Conservation (phyloP, 2,797 vertebrate genomes). For the Urocyon cinereoargenteus region DNA sequence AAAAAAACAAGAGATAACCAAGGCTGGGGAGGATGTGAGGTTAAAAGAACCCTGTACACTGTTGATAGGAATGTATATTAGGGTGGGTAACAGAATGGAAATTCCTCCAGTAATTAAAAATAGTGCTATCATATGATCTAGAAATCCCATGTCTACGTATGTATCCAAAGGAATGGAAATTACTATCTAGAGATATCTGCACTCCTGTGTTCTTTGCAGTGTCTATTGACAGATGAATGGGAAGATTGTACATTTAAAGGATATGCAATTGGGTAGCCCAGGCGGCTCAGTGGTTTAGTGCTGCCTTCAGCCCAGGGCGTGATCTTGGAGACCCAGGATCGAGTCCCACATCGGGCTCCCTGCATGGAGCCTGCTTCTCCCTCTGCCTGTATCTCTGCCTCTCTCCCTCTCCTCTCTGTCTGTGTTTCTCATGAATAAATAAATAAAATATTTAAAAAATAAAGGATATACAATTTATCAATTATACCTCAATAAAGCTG, state of each 20-base stretch:
- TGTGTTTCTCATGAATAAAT: too few relatives aligned
- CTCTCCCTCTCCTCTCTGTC: too few relatives aligned
- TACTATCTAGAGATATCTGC: not conserved
- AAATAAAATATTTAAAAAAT: too few relatives aligned
- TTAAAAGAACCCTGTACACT: not conserved
- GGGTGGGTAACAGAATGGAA: not conserved
- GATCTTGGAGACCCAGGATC: too few relatives aligned
- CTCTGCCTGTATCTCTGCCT: too few relatives aligned
- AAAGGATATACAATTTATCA: not conserved
- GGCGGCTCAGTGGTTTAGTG: too few relatives aligned
- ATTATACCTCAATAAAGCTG: not conserved
- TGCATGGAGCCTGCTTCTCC: too few relatives aligned
- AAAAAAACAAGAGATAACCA: not conserved
- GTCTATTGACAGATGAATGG: not conserved
- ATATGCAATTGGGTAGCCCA: too few relatives aligned
- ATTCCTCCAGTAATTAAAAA: not conserved
- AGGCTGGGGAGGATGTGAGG: not conserved
- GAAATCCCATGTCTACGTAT: not conserved
- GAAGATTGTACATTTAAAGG: not conserved
- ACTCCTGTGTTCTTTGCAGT: not conserved
- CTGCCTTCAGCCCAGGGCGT: too few relatives aligned
- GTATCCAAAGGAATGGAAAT: not conserved
- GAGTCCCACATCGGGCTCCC: too few relatives aligned
- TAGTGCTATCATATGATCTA: not conserved
- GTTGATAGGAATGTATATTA: not conserved